Conservation (phyloP, 2,797 vertebrate genomes). For the Salarias fasciatus region DNA sequence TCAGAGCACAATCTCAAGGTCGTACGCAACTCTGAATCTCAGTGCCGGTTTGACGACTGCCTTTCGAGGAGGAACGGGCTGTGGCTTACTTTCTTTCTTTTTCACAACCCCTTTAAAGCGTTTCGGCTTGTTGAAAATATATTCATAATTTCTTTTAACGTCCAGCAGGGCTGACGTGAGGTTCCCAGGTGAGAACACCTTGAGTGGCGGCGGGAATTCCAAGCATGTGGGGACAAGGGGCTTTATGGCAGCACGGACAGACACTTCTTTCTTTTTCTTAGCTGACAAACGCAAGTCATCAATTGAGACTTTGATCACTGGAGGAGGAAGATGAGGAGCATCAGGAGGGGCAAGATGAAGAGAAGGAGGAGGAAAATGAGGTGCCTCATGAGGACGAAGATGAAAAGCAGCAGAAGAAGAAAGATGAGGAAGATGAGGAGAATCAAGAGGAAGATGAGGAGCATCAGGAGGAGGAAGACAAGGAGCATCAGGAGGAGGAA, state of each 20-base stretch:
- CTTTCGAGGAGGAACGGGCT: neutral
- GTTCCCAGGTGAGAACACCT: slow-evolving; percentile 57
- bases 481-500: no score
- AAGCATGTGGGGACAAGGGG: neutral
- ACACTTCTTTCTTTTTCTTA: no score
- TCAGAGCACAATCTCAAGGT: slow-evolving; percentile 72
- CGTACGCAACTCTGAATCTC: slow-evolving; percentile 61
- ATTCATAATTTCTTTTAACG: slow-evolving; percentile 67
- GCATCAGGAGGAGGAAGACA: neutral
- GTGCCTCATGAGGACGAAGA: no score
- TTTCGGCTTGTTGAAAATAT: slow-evolving; percentile 50
- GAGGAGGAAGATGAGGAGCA: no score
- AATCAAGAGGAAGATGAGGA: no score
- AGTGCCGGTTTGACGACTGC: neutral
- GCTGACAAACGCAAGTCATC: no score
- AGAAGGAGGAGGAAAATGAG: no score
- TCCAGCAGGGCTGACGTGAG: slow-evolving; percentile 70
- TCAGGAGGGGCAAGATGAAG: no score
- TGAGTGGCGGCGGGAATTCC: slow-evolving; percentile 37
- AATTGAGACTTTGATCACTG: no score
- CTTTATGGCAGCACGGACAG: neutral
- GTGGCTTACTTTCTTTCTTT: slow-evolving; percentile 4
- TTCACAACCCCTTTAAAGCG: neutral
- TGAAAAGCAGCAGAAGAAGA: no score
- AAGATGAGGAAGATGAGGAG: no score